These are phyloP conservation scores for Aphis craccivora DNA, from an alignment of 1,140 invertebrate species.

Conservation along the genomic window DNA sequence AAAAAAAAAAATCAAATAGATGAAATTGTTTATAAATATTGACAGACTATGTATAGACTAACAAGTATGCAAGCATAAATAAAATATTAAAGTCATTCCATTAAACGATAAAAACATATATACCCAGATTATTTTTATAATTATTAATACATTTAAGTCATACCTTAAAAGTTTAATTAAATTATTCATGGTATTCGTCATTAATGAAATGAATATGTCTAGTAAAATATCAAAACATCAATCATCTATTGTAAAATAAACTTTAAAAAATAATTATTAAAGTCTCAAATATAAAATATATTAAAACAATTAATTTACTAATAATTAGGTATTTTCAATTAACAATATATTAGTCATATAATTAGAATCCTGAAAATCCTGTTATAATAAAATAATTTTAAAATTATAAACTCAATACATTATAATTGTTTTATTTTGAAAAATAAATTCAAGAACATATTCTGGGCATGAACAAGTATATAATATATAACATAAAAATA, in stretches of 20 bases:
- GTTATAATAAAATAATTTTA: background rate
- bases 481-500: background rate
- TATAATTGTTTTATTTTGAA: background rate
- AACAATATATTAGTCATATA: background rate
- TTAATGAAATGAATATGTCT: background rate
- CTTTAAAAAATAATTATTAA: slow-evolving; percentile 8
- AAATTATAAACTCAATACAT: background rate
- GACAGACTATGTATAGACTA: background rate
- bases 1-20: background rate
- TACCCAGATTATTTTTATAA: background rate
- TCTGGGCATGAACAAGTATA: background rate
- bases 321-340: background rate
- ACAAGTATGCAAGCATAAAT: background rate
- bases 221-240: background rate
- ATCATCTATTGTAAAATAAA: background rate
- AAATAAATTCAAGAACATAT: background rate
- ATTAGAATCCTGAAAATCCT: background rate
- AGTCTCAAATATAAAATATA: background rate
- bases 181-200: background rate
- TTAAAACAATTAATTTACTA: background rate
- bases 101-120: background rate
- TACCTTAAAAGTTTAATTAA: background rate
- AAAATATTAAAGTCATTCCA: background rate
- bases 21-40: background rate
- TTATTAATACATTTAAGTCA: background rate